phyloP scores from a whole-genome alignment of 2,888 invertebrate genomes.

The Cephus spinipes region DNA sequence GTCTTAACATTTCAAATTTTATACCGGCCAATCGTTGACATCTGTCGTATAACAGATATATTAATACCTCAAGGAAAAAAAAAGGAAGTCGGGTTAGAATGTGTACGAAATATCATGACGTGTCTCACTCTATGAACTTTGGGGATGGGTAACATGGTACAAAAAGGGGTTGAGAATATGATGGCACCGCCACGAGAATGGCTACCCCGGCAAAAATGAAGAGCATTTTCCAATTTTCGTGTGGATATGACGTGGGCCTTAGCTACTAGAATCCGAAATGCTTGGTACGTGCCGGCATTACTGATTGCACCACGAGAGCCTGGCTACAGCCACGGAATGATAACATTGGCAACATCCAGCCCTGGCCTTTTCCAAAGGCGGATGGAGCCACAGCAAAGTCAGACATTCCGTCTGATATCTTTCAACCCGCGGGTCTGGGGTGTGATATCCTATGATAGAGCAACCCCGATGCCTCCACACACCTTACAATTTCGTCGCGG shows the following conservation, averaged over 20 bases:
- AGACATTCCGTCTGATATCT: constrained; percentile 15
- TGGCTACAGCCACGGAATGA: constrained; percentile 42
- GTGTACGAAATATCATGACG: not conserved
- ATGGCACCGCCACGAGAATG: constrained; percentile 7
- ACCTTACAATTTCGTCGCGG: not conserved
- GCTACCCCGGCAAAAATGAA: constrained; percentile 35
- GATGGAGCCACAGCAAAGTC: constrained; percentile 9
- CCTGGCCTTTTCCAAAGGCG: constrained; percentile 2
- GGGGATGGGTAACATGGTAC: not conserved
- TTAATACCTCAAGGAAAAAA: not conserved
- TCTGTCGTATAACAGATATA: not conserved
- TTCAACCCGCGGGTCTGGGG: constrained; percentile 7
- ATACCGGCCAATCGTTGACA: not conserved
- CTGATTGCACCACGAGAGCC: constrained; percentile 32
- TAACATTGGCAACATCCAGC: constrained; percentile 31
- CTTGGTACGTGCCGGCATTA: constrained; percentile 44
- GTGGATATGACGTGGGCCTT: constrained; percentile 51
- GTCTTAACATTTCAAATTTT: not conserved
- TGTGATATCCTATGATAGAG: not conserved
- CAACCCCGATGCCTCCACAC: not conserved
- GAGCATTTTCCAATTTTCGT: constrained; percentile 60
- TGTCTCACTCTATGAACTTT: not conserved
- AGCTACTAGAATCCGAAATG: constrained; percentile 44
- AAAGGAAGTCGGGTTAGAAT: not conserved
- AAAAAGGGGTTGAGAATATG: constrained; percentile 13